Evolutionary conservation across 2,113 vertebrate species (phyloP).

Genomic region (Ciconia stormi): DNA sequence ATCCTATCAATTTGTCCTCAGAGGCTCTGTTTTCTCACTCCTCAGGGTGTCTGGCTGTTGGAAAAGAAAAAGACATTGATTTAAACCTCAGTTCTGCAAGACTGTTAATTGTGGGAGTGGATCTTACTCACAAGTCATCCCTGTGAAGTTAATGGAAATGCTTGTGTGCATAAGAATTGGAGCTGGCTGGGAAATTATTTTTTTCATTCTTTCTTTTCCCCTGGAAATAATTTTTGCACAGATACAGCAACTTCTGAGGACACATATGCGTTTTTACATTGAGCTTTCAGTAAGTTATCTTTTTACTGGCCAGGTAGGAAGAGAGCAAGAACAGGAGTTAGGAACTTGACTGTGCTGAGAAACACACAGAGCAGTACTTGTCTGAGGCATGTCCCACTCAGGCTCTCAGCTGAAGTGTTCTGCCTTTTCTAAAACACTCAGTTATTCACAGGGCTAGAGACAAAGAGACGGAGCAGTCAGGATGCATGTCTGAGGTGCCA

Average conservation of each 20-base stretch:
- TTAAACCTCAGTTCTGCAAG: not conserved
- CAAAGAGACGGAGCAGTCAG: not conserved
- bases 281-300: not conserved
- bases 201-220: not conserved
- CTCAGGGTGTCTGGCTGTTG: not conserved
- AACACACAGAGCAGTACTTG: not conserved
- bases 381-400: not conserved
- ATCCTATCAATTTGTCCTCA: slow-evolving; percentile 2
- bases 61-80: not conserved
- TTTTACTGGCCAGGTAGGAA: not conserved
- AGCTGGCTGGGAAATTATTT: not conserved
- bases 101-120: slow-evolving; percentile 1
- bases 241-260: not conserved
- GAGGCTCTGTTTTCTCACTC: slow-evolving; percentile 13
- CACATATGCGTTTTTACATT: not conserved
- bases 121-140: not conserved
- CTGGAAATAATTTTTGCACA: not conserved
- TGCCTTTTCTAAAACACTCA: not conserved
- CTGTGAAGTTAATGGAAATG: not conserved
- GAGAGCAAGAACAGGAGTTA: not conserved
- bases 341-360: not conserved
- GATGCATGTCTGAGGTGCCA: not conserved
- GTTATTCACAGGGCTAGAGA: not conserved
- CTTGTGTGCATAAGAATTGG: not conserved
- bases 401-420: not conserved